Conservation (phyloP, 2,797 vertebrate species). For the Prionace glauca region DNA sequence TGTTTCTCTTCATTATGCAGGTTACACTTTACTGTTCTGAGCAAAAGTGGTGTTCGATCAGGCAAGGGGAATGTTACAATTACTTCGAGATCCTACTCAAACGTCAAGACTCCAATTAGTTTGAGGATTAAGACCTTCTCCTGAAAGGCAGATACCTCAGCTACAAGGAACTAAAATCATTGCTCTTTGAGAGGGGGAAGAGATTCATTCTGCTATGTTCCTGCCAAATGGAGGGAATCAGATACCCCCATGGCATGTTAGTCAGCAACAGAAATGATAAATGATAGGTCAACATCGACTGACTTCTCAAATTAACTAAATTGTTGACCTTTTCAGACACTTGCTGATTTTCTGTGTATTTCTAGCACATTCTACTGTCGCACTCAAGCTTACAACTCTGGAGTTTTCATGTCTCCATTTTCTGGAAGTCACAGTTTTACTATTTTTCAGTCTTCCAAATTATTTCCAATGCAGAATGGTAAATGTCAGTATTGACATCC, state of each 20-base stretch:
- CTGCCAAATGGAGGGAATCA: not conserved
- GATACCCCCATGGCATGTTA: not conserved
- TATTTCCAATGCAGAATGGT: not conserved
- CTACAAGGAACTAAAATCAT: not conserved
- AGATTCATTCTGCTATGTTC: not conserved
- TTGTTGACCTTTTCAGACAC: not conserved
- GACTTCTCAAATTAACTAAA: not conserved
- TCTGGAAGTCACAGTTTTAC: not conserved
- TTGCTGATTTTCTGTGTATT: not conserved
- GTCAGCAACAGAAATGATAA: not conserved
- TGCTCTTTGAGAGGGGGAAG: not conserved
- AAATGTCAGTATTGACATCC: not conserved
- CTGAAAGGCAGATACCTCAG: not conserved
- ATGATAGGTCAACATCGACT: not conserved
- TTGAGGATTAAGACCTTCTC: not conserved
- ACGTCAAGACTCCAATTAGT: not conserved
- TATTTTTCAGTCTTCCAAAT: not conserved
- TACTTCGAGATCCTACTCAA: not conserved
- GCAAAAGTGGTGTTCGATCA: not conserved
- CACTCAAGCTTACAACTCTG: not conserved
- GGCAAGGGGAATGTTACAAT: not conserved
- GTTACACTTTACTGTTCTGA: not conserved
- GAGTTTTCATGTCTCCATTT: not conserved
- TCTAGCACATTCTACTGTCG: not conserved
- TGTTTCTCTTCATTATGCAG: too few relatives aligned